A percentile compares a stretch with the other conserved stretches of the same genome.
Conservation (phyloP, 2,797 vertebrate species). For the Heliangelus exortis region DNA sequence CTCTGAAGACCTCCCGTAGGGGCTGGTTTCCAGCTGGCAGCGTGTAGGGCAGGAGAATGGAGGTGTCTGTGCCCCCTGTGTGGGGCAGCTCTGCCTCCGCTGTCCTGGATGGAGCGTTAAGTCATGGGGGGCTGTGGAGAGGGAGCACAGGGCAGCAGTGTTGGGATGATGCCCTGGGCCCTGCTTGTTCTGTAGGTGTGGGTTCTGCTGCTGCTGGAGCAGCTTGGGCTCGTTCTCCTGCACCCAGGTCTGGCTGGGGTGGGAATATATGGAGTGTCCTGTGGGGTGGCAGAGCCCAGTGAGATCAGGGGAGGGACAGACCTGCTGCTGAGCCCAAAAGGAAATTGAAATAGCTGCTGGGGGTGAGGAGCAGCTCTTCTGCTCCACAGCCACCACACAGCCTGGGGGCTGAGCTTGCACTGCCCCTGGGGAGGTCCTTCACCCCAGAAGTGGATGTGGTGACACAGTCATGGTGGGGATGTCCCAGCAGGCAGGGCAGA, state of each 20-base stretch:
- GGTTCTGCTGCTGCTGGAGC: neutral
- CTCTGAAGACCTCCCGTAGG: no score
- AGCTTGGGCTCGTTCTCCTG: neutral
- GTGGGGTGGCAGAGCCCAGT: accelerated
- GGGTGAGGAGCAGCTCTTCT: neutral
- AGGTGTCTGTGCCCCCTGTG: accelerated
- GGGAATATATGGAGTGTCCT: neutral
- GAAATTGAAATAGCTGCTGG: conserved; percentile 5
- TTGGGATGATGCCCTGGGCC: neutral
- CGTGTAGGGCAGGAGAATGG: no score
- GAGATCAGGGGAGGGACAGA: neutral
- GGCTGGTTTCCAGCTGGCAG: no score
- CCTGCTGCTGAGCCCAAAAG: neutral
- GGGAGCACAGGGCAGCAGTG: accelerated
- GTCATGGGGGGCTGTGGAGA: neutral
- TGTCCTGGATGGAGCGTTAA: accelerated
- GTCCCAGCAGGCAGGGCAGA: accelerated
- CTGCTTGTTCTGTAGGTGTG: neutral
- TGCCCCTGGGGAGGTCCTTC: accelerated
- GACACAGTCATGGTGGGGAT: accelerated
- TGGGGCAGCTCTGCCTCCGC: neutral
- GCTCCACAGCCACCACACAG: accelerated
- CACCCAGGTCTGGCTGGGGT: neutral
- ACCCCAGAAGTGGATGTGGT: accelerated
- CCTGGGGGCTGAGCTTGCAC: neutral